Conservation (phyloP, 2,797 vertebrate species). For the Notolepis coatsorum region DNA sequence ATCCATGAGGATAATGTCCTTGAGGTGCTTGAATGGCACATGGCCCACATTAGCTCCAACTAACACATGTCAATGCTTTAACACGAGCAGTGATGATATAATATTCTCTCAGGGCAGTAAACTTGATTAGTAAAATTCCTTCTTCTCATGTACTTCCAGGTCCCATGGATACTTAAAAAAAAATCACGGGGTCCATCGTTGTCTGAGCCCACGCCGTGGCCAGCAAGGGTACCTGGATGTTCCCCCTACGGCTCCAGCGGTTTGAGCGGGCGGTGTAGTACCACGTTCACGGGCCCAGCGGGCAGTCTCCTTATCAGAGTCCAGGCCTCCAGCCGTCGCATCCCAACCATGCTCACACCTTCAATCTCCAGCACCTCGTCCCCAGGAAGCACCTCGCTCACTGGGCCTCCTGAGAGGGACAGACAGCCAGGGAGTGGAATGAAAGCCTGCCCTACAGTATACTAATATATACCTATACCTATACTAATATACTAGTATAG, state of each 20-base stretch:
- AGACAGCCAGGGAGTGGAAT: background rate
- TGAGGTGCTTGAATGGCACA: background rate
- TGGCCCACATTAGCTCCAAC: too few relatives aligned
- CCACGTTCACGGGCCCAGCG: constrained; percentile 77
- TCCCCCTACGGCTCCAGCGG: constrained; percentile 43
- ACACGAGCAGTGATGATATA: too few relatives aligned
- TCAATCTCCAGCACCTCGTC: constrained; percentile 80
- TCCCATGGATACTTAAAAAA: background rate
- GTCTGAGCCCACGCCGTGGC: too few relatives aligned
- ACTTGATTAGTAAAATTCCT: too few relatives aligned
- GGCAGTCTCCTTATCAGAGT: constrained; percentile 79
- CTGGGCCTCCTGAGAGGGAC: constrained; percentile 72
- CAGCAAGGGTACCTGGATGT: too few relatives aligned
- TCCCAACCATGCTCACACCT: constrained; percentile 67
- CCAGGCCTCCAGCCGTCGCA: constrained; percentile 83
- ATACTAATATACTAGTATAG: too few relatives aligned
- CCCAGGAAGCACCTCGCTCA: constrained; percentile 73
- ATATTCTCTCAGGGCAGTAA: too few relatives aligned
- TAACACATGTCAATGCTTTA: background rate
- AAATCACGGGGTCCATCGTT: too few relatives aligned
- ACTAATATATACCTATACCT: too few relatives aligned
- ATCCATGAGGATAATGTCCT: background rate
- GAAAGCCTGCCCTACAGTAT: background rate
- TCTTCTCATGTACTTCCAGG: constrained; percentile 1
- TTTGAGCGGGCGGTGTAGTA: constrained; percentile 67